Evolutionary conservation across 2,888 invertebrate genomes (phyloP).

Genomic region (Malthinus flaveolus): DNA sequence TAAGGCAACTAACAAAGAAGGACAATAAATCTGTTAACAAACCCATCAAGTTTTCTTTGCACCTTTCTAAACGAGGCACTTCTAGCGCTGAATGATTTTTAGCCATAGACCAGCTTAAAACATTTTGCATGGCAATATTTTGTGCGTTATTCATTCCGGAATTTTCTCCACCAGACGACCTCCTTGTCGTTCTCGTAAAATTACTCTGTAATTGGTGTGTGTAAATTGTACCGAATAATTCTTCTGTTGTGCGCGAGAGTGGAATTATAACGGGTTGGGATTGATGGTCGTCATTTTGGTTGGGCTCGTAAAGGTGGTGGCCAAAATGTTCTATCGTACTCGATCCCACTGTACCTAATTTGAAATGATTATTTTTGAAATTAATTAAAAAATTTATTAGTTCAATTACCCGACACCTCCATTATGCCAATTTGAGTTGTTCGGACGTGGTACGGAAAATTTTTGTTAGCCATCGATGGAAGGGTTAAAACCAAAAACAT

Average conservation of each 20-base stretch:
- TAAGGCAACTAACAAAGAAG: neutral
- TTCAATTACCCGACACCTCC: slow-evolving; percentile 55
- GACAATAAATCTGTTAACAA: slow-evolving; percentile 7
- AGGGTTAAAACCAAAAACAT: slow-evolving; percentile 76
- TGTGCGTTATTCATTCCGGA: slow-evolving; percentile 3
- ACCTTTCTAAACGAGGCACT: slow-evolving; percentile 25
- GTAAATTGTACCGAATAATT: slow-evolving; percentile 57
- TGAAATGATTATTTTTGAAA: neutral
- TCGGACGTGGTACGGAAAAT: slow-evolving; percentile 89
- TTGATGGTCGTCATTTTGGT: slow-evolving; percentile 50
- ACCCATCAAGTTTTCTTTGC: neutral
- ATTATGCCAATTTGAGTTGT: slow-evolving; percentile 80
- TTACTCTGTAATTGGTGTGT: slow-evolving; percentile 37
- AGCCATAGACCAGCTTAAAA: slow-evolving; percentile 51
- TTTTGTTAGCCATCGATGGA: slow-evolving; percentile 83
- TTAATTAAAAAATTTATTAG: slow-evolving; percentile 14
- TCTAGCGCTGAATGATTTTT: slow-evolving; percentile 47
- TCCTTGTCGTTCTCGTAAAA: slow-evolving; percentile 5
- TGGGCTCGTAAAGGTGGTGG: slow-evolving; percentile 66
- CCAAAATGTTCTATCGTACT: slow-evolving; percentile 63
- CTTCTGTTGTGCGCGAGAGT: slow-evolving; percentile 65
- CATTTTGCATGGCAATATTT: slow-evolving; percentile 45
- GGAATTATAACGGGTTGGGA: slow-evolving; percentile 66
- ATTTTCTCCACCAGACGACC: neutral
- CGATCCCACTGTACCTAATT: slow-evolving; percentile 54